Base-by-base conservation (phyloP, 2,113 vertebrate genomes). In the Paradoxurus hermaphroditus region DNA sequence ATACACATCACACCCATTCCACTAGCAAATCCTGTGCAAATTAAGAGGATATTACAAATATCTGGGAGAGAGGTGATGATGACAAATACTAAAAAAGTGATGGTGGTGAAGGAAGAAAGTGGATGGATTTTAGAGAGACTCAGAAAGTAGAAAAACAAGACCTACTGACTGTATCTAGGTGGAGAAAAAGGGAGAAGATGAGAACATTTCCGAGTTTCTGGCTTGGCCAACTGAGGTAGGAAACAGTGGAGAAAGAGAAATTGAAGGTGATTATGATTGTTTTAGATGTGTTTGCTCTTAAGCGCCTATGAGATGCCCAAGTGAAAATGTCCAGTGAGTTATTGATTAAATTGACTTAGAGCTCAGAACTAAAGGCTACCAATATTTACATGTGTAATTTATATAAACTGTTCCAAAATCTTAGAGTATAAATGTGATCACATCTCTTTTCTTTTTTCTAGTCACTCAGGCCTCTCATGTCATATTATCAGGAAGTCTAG, bases 21-120 rank as follows among this genome's bases (percentile, higher is more conserved):
- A 53, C 34, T 85, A 39, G 31, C 39, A 88, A 91, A 88, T 95
- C 36, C 36, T 91, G 65, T 79, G 84, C 62, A 67, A 85, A 72
- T 89, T 72, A 89, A 65, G 39, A 91, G 46, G 15, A 59, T 81
- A 90, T 78, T 91, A 75, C 36, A 96, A 49, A 88, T 91, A 96
- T 34, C 46, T 94, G 34, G 39, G 62, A 72, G 25, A 86, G 15
- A 91, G 7, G 59, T 87, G 51, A 88, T 70, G 14, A 81, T 85
- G 53, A 70, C 25, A 89, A 89, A 18, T 65, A 84, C 12, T 85
- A 88, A 53, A 5, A 73, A 27, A 92, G 49, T 49, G 11, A 67
- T 73, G 15, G 13, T 29, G 2, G 7, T 46, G 36, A 49, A 41
- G 16, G 19, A 96, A 85, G 63, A 94, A 94, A 85, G 46, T 39